These are phyloP conservation scores for Sylvilagus floridanus DNA, from an alignment of 2,797 vertebrate species.

Conservation along the genomic window DNA sequence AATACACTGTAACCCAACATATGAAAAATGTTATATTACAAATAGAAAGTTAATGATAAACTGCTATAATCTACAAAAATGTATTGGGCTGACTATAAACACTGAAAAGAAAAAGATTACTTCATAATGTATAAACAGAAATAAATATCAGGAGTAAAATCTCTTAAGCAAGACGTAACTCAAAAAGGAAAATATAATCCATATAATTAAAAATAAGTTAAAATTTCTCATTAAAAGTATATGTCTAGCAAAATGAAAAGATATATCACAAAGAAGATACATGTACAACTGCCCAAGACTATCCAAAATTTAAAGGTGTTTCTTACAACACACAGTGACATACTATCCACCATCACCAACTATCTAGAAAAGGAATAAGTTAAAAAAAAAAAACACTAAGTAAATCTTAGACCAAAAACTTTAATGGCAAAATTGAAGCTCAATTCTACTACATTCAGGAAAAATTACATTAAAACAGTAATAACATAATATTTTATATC, in stretches of 20 bases:
- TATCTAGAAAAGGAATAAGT: not conserved
- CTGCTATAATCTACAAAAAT: not conserved
- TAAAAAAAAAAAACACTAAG: not conserved
- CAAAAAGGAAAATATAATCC: not conserved
- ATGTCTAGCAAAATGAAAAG: not conserved
- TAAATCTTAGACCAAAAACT: not conserved
- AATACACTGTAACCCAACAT: not conserved
- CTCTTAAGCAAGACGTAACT: not conserved
- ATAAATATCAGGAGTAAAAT: not conserved
- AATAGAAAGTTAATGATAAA: not conserved
- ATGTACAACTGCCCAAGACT: not conserved
- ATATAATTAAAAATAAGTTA: not conserved
- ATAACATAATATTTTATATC: not conserved
- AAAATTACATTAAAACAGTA: conserved; percentile 1
- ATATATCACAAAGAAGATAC: not conserved
- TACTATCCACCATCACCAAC: not conserved
- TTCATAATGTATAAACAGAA: not conserved
- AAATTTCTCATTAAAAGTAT: not conserved
- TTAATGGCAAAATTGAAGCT: not conserved
- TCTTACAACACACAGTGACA: not conserved
- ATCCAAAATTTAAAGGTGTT: not conserved
- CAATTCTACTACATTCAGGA: not conserved
- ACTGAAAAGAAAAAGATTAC: not conserved
- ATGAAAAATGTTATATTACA: not conserved
- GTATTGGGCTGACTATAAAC: not conserved